These are phyloP conservation scores for Chiroxiphia lanceolata DNA, from an alignment of 2,797 vertebrate genomes.

Conservation along the genomic window DNA sequence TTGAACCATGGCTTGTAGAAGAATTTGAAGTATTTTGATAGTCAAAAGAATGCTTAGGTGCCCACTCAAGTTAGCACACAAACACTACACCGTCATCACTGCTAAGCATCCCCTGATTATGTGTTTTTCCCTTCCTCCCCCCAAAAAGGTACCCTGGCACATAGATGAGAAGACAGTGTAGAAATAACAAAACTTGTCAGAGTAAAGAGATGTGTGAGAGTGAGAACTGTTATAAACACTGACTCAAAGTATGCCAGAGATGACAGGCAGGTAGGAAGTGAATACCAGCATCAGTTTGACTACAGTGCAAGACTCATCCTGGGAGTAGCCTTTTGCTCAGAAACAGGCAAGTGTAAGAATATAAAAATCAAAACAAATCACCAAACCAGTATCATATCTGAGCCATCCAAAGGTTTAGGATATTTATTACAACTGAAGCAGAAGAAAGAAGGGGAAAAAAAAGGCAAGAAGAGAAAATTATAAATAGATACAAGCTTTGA, in stretches of 20 bases:
- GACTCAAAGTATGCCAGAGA: neutral
- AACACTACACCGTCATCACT: neutral
- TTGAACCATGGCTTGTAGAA: neutral
- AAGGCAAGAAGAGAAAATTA: neutral
- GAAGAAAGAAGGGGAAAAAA: neutral
- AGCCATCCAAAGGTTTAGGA: neutral
- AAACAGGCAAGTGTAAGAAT: neutral
- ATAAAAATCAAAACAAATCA: neutral
- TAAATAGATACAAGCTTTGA: neutral
- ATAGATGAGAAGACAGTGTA: neutral
- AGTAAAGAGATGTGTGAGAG: neutral
- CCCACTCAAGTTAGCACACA: neutral
- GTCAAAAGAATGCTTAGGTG: neutral
- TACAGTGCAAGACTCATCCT: neutral
- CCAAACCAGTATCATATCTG: neutral
- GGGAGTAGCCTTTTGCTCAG: neutral
- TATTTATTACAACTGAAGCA: neutral
- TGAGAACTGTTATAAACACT: neutral
- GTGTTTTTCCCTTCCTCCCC: neutral
- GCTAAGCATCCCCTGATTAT: neutral
- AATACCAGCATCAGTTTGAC: neutral
- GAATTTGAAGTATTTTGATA: neutral
- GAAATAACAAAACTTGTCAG: neutral
- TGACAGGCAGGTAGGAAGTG: neutral
- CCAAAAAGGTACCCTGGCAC: neutral